Base-by-base conservation (phyloP, 2,113 vertebrate species). In the Megaceryle torquata region DNA sequence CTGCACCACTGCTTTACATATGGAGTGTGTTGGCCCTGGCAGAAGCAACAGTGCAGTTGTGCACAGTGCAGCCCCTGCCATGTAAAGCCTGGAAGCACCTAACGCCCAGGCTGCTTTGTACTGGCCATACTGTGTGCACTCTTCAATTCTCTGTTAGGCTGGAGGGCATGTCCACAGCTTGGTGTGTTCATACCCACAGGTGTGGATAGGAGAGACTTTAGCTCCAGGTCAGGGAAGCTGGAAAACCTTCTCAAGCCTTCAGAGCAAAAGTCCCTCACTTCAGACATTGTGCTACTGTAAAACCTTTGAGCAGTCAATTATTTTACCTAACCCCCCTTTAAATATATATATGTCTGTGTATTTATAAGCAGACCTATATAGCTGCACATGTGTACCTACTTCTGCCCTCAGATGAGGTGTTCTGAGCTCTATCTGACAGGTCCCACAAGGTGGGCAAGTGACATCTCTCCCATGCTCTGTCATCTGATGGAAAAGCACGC, bases 321-420 rank as follows among this genome's bases (percentile, higher is more conserved):
- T 28, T 44, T 44, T 35, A 31, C 12, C 15, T 56, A 75, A 39
- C 12, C 6, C 20, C 35, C 9, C 25, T 26, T 76, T 11, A 48
- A 31, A 53, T 11, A 54, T 4, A 35, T 6, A 74, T 22, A 2
- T 17, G 5, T 31, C 3, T 21, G 33, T 33, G 15, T 65, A 22
- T 51, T 57, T 80, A 29, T 24, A 85, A 56, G 15, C 39, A 82
- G 10, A 28, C 11, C 9, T 50, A 1, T 7, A 11, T 8, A 44
- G 22, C 26, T 74, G 37, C 37, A 20, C 5, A 7, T 2, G 7
- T 0, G 1, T 25, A 9, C 13, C 22, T 26, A 21, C 33, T 50
- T 35, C 37, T 28, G 41, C 33, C 33, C 51, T 81, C 35, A 2
- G 25, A 20, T 7, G 31, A 16, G 67, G 14, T 41, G 29, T 44